Evolutionary conservation across 2,797 vertebrate species (phyloP), one percentile per base, ranked within the genome.

Genomic region (Erpetoichthys calabaricus): DNA sequence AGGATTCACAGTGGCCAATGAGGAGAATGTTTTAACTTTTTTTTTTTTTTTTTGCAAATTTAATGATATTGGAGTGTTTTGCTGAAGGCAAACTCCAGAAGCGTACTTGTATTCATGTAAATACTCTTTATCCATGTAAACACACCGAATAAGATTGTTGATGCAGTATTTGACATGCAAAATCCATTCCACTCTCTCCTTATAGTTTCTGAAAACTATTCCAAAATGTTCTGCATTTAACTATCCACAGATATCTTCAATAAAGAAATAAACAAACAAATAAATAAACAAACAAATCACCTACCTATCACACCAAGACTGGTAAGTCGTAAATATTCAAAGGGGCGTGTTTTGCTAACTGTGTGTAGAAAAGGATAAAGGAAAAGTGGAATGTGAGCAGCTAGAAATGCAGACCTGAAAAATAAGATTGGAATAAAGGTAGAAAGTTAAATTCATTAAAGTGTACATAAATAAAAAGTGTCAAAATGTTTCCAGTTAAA

Each of bases 271-370:
- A 49, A 7, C 7, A 49, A 8, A 41, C 60, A 3, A 49, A 7
- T 7, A 49, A 8, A 41, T 60, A 3, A 51, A 51, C 9, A 51
- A 51, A 25, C 25, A 25, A 25, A 25, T 45, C 62, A 58, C 85
- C 84, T 75, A 98, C 95, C 95, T 62, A 98, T 98, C 61, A 98
- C 95, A 59, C 95, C 95, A 0, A 98, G 89, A 74, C 95, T 98
- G 4, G 95, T 98, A 51, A 98, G 92, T 8, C 95, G 85, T 70
- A 98, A 86, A 75, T 98, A 98, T 64, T 98, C 95, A 57, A 98
- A 98, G 0, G 95, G 95, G 7, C 95, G 88, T 0, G 95, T 98
- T 85, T 98, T 98, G 79, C 95, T 98, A 64, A 98, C 95, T 2
- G 95, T 98, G 86, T 98, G 95, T 68, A 98, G 79, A 72, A 98